Conservation (phyloP, 2,797 vertebrate genomes). For the Alfaro cultratus region DNA sequence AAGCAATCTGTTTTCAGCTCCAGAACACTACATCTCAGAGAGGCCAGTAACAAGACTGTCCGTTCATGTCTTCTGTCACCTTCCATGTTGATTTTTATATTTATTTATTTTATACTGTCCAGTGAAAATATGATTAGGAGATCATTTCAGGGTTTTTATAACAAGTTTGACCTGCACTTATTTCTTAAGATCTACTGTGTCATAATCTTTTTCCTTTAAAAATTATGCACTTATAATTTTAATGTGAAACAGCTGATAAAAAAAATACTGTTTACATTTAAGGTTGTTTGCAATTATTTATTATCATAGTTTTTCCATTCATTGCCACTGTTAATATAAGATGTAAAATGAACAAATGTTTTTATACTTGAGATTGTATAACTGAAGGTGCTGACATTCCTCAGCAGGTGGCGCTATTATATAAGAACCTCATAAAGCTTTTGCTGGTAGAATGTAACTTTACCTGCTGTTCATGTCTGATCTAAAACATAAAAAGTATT, state of each 20-base stretch:
- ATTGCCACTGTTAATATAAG: slow-evolving; percentile 76
- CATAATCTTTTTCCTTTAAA: slow-evolving; percentile 41
- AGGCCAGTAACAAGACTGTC: slow-evolving; percentile 21
- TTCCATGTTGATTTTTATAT: slow-evolving; percentile 41
- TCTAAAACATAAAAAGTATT: slow-evolving; percentile 57
- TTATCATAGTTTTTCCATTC: slow-evolving; percentile 68
- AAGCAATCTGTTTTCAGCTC: slow-evolving; percentile 39
- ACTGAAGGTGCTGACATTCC: slow-evolving; percentile 81
- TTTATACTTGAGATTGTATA: slow-evolving; percentile 78
- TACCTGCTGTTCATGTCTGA: slow-evolving; percentile 70
- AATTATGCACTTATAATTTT: slow-evolving; percentile 67
- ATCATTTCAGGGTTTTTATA: slow-evolving; percentile 54
- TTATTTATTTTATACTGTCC: slow-evolving; percentile 28
- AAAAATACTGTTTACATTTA: slow-evolving; percentile 66
- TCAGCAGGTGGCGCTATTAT: slow-evolving; percentile 68
- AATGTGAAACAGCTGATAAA: slow-evolving; percentile 28
- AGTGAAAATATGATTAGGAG: slow-evolving; percentile 21
- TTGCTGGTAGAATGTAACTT: slow-evolving; percentile 72
- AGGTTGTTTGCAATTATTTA: slow-evolving; percentile 60
- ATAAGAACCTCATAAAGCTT: slow-evolving; percentile 66
- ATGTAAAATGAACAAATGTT: slow-evolving; percentile 77
- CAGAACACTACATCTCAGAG: slow-evolving; percentile 51
- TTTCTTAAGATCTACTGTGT: slow-evolving; percentile 42
- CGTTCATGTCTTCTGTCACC: slow-evolving; percentile 12
- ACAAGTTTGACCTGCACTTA: slow-evolving; percentile 55